A percentile compares a stretch with the other conserved stretches of the same genome.
Evolutionary conservation across 2,888 invertebrate species (phyloP).

Genomic region (Pterobdella sp.): DNA sequence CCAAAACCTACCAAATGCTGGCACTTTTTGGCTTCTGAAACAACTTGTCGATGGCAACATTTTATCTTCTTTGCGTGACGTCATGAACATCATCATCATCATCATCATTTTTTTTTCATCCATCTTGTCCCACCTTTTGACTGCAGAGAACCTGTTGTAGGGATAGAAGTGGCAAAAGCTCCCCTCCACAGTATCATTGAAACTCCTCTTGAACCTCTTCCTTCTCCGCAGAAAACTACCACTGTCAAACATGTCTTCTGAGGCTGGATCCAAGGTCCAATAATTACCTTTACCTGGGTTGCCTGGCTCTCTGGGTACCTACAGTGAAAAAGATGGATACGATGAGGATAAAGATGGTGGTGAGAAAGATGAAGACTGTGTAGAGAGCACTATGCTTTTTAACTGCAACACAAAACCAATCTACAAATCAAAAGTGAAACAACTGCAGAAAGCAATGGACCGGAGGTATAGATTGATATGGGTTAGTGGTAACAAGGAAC

Average conservation of each 20-base stretch:
- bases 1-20: background rate
- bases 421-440: too few relatives aligned
- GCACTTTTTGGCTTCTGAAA: background rate
- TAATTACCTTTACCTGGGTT: conserved; percentile 75
- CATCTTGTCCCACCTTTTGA: background rate
- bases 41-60: background rate
- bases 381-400: too few relatives aligned
- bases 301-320: conserved; percentile 88
- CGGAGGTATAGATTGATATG: too few relatives aligned
- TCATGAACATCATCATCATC: conserved; percentile 11
- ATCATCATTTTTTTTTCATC: background rate
- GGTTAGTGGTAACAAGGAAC: too few relatives aligned
- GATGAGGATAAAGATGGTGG: too few relatives aligned
- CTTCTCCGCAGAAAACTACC: conserved; percentile 88
- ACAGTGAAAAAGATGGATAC: too few relatives aligned
- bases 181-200: too few relatives aligned
- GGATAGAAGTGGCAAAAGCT: conserved; percentile 7
- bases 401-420: too few relatives aligned
- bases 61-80: background rate
- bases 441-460: too few relatives aligned
- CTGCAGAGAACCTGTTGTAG: background rate
- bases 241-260: conserved; percentile 99
- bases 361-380: too few relatives aligned
- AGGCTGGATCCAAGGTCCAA: conserved; percentile 91
- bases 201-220: conserved; percentile 61